Evolutionary conservation across 1,140 invertebrate genomes (phyloP).

Genomic region (Drosophila micromelanica): DNA sequence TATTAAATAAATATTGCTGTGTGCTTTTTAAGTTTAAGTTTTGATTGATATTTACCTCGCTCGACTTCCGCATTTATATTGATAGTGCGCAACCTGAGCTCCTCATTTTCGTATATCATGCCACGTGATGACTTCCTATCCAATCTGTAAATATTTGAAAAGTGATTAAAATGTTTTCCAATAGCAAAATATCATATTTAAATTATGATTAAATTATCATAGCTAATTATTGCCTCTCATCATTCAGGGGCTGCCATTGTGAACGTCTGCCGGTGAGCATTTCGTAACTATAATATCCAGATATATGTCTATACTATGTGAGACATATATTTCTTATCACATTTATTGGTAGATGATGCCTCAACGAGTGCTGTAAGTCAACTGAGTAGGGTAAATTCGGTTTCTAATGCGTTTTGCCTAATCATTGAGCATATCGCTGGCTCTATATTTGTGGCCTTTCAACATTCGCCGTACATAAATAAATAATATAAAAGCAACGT

Average conservation of each 20-base stretch:
- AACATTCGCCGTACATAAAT: slow-evolving; percentile 75
- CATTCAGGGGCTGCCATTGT: slow-evolving; percentile 66
- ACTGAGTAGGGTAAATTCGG: slow-evolving; percentile 69
- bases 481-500: slow-evolving; percentile 75
- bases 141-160: slow-evolving; percentile 86
- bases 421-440: slow-evolving; percentile 55
- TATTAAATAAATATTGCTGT: neutral
- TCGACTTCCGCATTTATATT: slow-evolving; percentile 97
- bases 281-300: neutral
- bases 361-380: slow-evolving; percentile 78
- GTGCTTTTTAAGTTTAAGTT: neutral
- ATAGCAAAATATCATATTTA: slow-evolving; percentile 14
- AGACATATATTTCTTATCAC: slow-evolving; percentile 8
- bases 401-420: slow-evolving; percentile 48
- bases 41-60: slow-evolving; percentile 87
- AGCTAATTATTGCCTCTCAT: slow-evolving; percentile 55
- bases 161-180: slow-evolving; percentile 7
- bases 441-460: slow-evolving; percentile 54
- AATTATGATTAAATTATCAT: neutral
- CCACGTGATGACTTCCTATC: slow-evolving; percentile 93
- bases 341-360: slow-evolving; percentile 49
- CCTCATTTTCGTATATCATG: slow-evolving; percentile 96
- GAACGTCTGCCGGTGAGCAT: slow-evolving; percentile 70
- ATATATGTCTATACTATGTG: slow-evolving; percentile 11
- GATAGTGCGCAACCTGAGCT: slow-evolving; percentile 94